These are phyloP conservation scores for Molossus molossus DNA, from an alignment of 2,797 vertebrate genomes.

Conservation along the genomic window DNA sequence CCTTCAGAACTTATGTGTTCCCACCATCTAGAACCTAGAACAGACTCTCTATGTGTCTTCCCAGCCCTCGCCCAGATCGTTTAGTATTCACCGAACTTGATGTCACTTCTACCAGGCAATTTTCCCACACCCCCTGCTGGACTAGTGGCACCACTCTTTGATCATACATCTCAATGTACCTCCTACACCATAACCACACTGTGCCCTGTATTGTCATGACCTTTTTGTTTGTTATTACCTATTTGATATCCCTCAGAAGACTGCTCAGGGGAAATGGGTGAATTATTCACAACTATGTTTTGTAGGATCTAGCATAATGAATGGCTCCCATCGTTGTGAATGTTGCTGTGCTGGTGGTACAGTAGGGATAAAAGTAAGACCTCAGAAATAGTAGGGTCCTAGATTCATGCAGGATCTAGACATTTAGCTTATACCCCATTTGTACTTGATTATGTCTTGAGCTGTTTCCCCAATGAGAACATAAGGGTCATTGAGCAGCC, in stretches of 20 bases:
- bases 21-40: neutral
- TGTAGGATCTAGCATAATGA: neutral
- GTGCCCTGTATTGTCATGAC: neutral
- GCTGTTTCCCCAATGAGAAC: neutral
- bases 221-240: neutral
- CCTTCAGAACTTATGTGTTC: neutral
- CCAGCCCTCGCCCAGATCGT: neutral
- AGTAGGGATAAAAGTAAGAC: neutral
- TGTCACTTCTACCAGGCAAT: neutral
- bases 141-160: neutral
- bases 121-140: neutral
- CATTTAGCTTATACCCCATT: neutral
- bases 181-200: neutral
- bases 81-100: neutral
- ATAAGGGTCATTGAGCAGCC: neutral
- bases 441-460: neutral
- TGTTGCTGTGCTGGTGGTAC: neutral
- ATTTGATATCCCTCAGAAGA: neutral
- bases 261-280: neutral
- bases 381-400: neutral
- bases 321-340: neutral
- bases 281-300: neutral
- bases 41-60: neutral
- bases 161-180: neutral
- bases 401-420: neutral